Base-by-base conservation (phyloP, 2,888 invertebrate species). In the Eupithecia subfuscata region DNA sequence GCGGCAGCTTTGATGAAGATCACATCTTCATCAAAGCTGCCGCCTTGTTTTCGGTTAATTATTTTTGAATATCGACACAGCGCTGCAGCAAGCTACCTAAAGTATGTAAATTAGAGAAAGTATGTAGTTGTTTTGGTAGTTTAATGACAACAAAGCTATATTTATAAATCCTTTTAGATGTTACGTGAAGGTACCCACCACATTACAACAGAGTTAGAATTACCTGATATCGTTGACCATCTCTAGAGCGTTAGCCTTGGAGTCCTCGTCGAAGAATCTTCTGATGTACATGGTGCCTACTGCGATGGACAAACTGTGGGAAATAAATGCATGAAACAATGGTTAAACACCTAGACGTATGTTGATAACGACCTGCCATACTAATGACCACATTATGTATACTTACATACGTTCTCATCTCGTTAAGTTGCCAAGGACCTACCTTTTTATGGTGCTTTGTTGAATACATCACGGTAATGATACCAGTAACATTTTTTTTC, bases 281-380 rank as follows among this genome's bases (percentile, higher is more conserved):
- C 97, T 96, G 4, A 98, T 98, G 91, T 98, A 98, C 8, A 98
- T 95, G 11, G 98, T 97, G 43, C 98, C 98, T 45, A 97, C 96
- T 16, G 97, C 96, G 75, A 97, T 96, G 14, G 96, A 96, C 89
- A 97, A 95, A 88, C 97, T 97, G 90, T 71, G 73, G 73, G 52
- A 77, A 68, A 72, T 30, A 74, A 12, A 64, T 69, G 16, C 48
- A 60, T 69, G 34, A 43, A 60, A 75, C 52, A 75, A 75, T 72
- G 40, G 43, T 56, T 18, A 68, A 25, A 40, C 9, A 68, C 22
- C 37, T 68, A 67, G n/a, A 40, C 37, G 40, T 25, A 16, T 68
- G 68, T n/a, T 68, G 68, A 40, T 68, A 68, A 68, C 68, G 22
- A 68, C 12, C 12, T 43, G 22, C 67, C 22, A 22, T 22, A 68